Conservation (phyloP, 2,888 invertebrate species). For the Brenthis hecate region DNA sequence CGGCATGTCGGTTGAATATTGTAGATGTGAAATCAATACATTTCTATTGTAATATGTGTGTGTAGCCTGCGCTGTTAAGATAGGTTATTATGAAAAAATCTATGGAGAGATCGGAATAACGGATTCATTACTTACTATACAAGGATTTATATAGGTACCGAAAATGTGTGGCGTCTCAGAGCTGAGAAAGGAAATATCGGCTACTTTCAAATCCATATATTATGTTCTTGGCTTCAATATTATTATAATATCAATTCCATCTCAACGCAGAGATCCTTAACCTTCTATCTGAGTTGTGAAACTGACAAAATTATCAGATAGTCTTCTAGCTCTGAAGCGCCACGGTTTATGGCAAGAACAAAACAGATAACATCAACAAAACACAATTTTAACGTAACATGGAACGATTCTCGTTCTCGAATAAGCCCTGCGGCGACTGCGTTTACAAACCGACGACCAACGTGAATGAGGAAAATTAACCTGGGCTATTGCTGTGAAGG, state of each 20-base stretch:
- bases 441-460: slow-evolving; percentile 57
- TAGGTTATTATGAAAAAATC: slow-evolving; percentile 70
- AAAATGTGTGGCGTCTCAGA: slow-evolving; percentile 61
- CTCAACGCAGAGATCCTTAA: slow-evolving; percentile 24
- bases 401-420: slow-evolving; percentile 73
- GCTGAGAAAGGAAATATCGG: slow-evolving; percentile 44
- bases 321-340: slow-evolving; percentile 62
- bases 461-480: slow-evolving; percentile 68
- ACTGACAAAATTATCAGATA: slow-evolving; percentile 28
- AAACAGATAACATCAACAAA: slow-evolving; percentile 78
- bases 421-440: slow-evolving; percentile 80
- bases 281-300: slow-evolving; percentile 48
- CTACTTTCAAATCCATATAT: background rate
- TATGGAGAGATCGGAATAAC: slow-evolving; percentile 79
- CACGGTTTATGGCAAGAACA: slow-evolving; percentile 60
- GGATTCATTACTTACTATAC: slow-evolving; percentile 78
- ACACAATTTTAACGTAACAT: slow-evolving; percentile 75
- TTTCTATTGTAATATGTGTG: slow-evolving; percentile 81
- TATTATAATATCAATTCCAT: slow-evolving; percentile 60
- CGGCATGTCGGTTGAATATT: slow-evolving; percentile 78
- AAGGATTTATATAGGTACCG: slow-evolving; percentile 62
- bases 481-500: slow-evolving; percentile 72
- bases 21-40: slow-evolving; percentile 78
- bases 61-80: slow-evolving; percentile 73
- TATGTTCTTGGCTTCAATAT: slow-evolving; percentile 18